Evolutionary conservation across 2,113 vertebrate genomes (phyloP), one percentile per base, ranked within the genome.

Genomic region (Lamprologus ornatipinnis): DNA sequence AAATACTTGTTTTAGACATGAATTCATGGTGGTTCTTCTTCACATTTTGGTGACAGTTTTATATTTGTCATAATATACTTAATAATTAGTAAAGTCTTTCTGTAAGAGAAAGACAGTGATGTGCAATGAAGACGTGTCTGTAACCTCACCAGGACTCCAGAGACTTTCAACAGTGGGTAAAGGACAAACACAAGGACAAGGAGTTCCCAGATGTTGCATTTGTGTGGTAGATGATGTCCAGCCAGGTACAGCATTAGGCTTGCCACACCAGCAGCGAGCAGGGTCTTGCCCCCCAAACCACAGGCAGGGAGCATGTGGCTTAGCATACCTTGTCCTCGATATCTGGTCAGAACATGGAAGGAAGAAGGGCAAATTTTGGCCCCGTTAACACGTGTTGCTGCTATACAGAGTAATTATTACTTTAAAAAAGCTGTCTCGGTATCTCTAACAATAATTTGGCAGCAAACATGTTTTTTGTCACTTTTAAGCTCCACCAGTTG

Each of bases 121-220:
- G 35, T 79, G 33, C 35, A 40, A 21, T 65, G 60, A 65, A 19
- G 31, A 63, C 9, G 49, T 81, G 40, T n/a, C 33, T 17, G 19
- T 15, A 83, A 86, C 42, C 94, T 96, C 91, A 96, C 96, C 96
- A 96, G 84, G 17, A 95, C 17, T 15, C 92, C 88, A 10, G 94
- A 37, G 80, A 75, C 91, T 88, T 94, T 96, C 7, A 95, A 65
- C 47, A 96, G 83, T 0, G 95, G 10, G 6, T 94, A 95, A 51
- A 92, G 42, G 9, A 33, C 83, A 1, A 91, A 81, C 49, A 42
- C 45, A 73, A 96, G 79, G 33, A 60, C 1, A 28, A 91, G 21
- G 14, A 87, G 81, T 54, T 89, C 78, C 89, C 80, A 86, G 26
- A 45, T 45, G 2, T 94, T 83, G 10, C 14, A 21, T 13, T 47